Evolutionary conservation across 1,140 invertebrate genomes (phyloP).

Genomic region (Drosophila athabasca): DNA sequence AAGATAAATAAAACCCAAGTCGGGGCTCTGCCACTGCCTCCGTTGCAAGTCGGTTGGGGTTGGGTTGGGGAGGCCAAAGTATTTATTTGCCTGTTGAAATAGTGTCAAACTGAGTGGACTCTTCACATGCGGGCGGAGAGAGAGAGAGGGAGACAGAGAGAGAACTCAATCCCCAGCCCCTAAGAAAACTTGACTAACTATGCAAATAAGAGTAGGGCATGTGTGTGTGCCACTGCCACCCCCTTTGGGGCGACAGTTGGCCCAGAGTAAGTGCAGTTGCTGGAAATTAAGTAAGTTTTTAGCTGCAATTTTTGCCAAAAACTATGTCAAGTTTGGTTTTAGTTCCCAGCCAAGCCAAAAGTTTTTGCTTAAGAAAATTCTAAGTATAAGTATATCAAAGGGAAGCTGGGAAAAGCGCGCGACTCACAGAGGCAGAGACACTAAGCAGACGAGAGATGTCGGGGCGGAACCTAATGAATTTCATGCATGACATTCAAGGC

Average conservation of each 20-base stretch:
- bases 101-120: slow-evolving; percentile 78
- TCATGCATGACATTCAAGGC: slow-evolving; percentile 75
- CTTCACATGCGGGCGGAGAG: slow-evolving; percentile 62
- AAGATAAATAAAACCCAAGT: slow-evolving; percentile 75
- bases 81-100: slow-evolving; percentile 76
- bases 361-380: slow-evolving; percentile 76
- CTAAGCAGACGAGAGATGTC: slow-evolving; percentile 48
- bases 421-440: slow-evolving; percentile 23
- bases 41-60: not conserved
- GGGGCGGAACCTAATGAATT: slow-evolving; percentile 72
- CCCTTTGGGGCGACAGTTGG: slow-evolving; percentile 59
- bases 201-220: slow-evolving; percentile 66
- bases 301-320: slow-evolving; percentile 79
- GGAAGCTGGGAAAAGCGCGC: slow-evolving; percentile 30
- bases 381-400: slow-evolving; percentile 72
- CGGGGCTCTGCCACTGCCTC: not conserved
- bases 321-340: slow-evolving; percentile 82
- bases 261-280: slow-evolving; percentile 76
- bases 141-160: not conserved
- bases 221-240: slow-evolving; percentile 27
- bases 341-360: slow-evolving; percentile 77
- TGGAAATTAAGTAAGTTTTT: slow-evolving; percentile 82
- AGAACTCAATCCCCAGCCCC: slow-evolving; percentile 15
- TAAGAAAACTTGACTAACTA: slow-evolving; percentile 78
- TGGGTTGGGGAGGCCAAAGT: slow-evolving; percentile 29